Conservation (phyloP, 2,888 invertebrate genomes). For the Cecidostiba fungosa region DNA sequence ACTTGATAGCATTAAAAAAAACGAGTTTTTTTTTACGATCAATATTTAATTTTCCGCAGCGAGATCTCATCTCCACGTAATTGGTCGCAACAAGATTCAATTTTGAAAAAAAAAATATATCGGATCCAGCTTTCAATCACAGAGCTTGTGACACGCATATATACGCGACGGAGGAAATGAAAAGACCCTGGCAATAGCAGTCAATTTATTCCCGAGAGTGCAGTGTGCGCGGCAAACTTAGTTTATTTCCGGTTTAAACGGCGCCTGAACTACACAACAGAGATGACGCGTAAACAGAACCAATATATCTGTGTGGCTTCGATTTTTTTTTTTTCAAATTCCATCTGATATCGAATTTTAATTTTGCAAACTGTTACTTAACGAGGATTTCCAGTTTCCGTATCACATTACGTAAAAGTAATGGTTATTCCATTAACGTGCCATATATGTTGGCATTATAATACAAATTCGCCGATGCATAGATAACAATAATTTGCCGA, state of each 20-base stretch:
- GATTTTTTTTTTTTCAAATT: too few relatives aligned
- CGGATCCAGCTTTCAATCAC: not conserved
- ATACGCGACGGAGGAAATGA: not conserved
- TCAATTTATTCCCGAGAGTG: conserved; percentile 6
- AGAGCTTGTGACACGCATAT: not conserved
- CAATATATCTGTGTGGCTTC: not conserved
- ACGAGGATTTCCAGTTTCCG: too few relatives aligned
- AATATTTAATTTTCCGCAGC: not conserved
- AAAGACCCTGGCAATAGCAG: not conserved
- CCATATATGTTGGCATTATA: not conserved
- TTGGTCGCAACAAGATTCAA: not conserved
- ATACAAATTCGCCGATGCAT: not conserved
- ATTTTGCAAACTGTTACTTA: too few relatives aligned
- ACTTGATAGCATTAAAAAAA: not conserved
- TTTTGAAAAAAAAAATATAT: not conserved
- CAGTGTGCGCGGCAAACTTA: not conserved
- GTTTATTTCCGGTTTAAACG: not conserved
- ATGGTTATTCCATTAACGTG: not conserved
- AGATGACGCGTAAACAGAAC: not conserved
- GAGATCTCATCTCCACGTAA: not conserved
- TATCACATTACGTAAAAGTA: not conserved
- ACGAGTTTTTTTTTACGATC: not conserved
- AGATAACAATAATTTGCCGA: not conserved
- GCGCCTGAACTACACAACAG: not conserved
- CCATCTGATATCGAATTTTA: not conserved